Evolutionary conservation across 2,797 vertebrate genomes (phyloP), one percentile per base, ranked within the genome.

Genomic region (Bovichtus diacanthus): DNA sequence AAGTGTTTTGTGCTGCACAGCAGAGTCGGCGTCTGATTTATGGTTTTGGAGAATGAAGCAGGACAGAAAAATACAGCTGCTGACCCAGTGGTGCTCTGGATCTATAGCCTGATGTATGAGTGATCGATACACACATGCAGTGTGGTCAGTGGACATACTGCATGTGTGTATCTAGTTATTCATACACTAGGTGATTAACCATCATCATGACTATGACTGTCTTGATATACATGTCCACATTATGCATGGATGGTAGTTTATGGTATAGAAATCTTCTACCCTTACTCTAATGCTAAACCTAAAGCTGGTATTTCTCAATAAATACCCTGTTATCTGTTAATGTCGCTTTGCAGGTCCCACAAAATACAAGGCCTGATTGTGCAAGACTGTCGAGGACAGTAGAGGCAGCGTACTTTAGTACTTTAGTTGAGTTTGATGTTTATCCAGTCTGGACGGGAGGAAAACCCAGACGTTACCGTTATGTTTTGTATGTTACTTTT

Each of bases 21-120:
- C 54, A 16, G 69, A 63, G 44, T 15, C 76, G 55, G 53, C 62
- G 58, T 89, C 81, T 75, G 83, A 79, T 86, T 77, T 82, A 81
- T 62, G 63, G 80, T 34, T 71, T 66, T 69, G 44, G 29, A 55
- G n/a, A 46, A 23, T 3, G 66, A 39, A 46, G 70, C 31, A 64
- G 39, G 8, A 16, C 19, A 36, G 38, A 76, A 12, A n/a, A 64
- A 18, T 43, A 44, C 39, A 71, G 74, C 62, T 44, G 69, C 69
- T 25, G 54, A 75, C 36, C 53, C 25, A 15, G 1, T 15, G n/a
- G 43, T 9, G 36, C 47, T 74, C 41, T 49, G 82, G 44, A 76
- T 56, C 38, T n/a, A 19, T 63, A 41, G n/a, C n/a, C n/a, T n/a
- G n/a, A 60, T 29, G n/a, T 51, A 18, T 19, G 55, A 62, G 31